Evolutionary conservation across 2,797 vertebrate genomes (phyloP).

Genomic region (Gephyroberyx darwinii): DNA sequence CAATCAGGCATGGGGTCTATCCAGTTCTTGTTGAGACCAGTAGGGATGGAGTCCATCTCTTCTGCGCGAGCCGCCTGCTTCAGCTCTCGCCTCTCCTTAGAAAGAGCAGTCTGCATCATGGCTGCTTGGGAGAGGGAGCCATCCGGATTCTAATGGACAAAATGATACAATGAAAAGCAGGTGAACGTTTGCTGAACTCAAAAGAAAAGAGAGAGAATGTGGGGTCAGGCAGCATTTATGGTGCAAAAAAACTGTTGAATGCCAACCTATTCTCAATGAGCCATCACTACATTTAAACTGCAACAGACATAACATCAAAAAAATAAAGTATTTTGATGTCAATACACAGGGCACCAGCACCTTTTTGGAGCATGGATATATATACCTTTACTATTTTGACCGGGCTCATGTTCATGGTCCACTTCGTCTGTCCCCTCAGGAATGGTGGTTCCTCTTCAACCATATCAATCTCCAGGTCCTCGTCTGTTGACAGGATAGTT

Average conservation of each 20-base stretch:
- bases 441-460: constrained; percentile 94
- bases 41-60: constrained; percentile 94
- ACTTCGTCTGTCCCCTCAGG: constrained; percentile 92
- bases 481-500: constrained; percentile 75
- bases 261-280: not conserved
- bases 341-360: not conserved
- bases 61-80: constrained; percentile 91
- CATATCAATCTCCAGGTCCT: constrained; percentile 92
- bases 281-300: not conserved
- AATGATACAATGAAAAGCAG: not conserved
- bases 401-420: constrained; percentile 92
- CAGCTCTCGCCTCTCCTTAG: constrained; percentile 90
- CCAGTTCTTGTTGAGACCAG: constrained; percentile 94
- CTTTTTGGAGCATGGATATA: not conserved
- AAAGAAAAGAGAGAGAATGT: not conserved
- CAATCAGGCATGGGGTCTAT: constrained; percentile 93
- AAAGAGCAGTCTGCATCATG: constrained; percentile 94
- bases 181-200: not conserved
- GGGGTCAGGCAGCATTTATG: not conserved
- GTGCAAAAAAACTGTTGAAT: not conserved
- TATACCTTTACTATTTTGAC: constrained; percentile 93
- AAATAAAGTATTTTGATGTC: not conserved
- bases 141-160: constrained; percentile 86
- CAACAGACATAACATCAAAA: not conserved
- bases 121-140: constrained; percentile 95